These are phyloP conservation scores for Protonemura montana DNA, from an alignment of 2,888 invertebrate genomes.

Conservation along the genomic window DNA sequence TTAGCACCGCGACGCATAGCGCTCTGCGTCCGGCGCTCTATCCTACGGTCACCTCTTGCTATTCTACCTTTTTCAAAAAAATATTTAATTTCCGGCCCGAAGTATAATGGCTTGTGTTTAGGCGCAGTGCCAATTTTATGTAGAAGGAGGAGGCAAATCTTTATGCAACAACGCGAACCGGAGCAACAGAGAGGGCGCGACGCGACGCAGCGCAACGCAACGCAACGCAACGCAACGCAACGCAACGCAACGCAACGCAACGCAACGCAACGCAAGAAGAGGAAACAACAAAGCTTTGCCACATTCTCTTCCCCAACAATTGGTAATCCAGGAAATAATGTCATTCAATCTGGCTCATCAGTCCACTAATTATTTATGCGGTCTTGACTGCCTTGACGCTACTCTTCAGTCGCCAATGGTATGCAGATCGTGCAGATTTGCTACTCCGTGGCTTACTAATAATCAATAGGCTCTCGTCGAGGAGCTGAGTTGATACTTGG, in stretches of 20 bases:
- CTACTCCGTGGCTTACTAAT: neutral
- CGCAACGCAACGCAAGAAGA: neutral
- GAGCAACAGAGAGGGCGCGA: too few species aligned
- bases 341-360: neutral
- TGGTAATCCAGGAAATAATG: neutral
- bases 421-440: neutral
- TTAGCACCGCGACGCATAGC: neutral
- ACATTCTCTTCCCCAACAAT: slow-evolving; percentile 7
- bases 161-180: neutral
- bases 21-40: neutral
- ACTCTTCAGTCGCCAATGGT: neutral
- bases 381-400: neutral
- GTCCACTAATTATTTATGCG: neutral
- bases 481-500: neutral
- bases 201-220: neutral
- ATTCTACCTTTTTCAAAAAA: neutral
- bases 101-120: slow-evolving; percentile 7
- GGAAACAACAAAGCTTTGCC: neutral
- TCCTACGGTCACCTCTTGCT: neutral
- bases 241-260: neutral
- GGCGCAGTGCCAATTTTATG: slow-evolving; percentile 7
- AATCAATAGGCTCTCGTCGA: neutral
- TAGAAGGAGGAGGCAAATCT: slow-evolving; percentile 4
- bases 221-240: neutral
- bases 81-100: slow-evolving; percentile 12